These are phyloP conservation scores for Hemibagrus guttatus DNA, from an alignment of 2,797 vertebrate species.

Conservation along the genomic window DNA sequence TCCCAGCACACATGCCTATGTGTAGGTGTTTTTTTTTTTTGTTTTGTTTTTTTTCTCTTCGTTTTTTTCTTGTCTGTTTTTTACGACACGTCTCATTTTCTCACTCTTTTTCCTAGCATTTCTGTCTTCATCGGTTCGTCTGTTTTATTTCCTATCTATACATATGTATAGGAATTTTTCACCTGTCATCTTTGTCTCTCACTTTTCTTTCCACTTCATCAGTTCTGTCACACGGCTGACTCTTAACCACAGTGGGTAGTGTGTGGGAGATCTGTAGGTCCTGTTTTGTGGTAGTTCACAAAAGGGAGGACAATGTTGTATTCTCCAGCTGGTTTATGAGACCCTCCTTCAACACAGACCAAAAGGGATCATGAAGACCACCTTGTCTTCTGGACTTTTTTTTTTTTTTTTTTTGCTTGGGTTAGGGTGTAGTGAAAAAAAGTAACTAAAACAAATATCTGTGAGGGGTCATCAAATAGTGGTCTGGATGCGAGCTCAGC, in stretches of 20 bases:
- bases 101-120: conserved; percentile 1
- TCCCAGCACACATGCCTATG: conserved; percentile 59
- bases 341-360: conserved; percentile 6
- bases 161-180: background rate
- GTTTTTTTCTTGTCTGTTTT: background rate
- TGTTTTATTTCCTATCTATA: background rate
- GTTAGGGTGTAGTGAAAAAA: too few relatives aligned
- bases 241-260: conserved; percentile 9
- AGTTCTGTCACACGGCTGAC: conserved; percentile 2
- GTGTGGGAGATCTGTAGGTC: conserved; percentile 2
- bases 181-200: background rate
- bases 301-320: background rate
- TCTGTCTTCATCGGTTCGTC: conserved; percentile 3
- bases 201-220: background rate
- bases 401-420: background rate
- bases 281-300: conserved; percentile 18
- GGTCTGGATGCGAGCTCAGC: background rate
- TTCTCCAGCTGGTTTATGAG: conserved; percentile 11
- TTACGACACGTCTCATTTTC: background rate
- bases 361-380: conserved; percentile 16
- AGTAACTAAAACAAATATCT: background rate
- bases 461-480: too few relatives aligned
- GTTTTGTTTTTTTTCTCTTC: background rate
- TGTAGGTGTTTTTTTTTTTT: conserved; percentile 31
- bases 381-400: background rate